phyloP scores from a whole-genome alignment of 1,140 invertebrate species.

The Plodia interpunctella region DNA sequence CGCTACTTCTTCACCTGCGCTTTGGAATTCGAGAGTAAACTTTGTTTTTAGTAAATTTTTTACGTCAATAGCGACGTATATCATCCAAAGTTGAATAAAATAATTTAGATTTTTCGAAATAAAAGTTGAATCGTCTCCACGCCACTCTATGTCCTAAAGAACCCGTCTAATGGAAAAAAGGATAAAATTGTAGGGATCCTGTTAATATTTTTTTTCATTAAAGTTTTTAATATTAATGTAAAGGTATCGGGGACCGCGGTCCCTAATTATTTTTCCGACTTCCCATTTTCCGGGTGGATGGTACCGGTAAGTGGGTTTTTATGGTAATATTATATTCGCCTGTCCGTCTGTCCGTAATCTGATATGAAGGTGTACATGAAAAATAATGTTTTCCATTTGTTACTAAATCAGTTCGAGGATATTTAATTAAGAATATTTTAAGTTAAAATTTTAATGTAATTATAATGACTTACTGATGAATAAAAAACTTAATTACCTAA shows the following conservation, averaged over 20 bases:
- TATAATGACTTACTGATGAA: too few species aligned
- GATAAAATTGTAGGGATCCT: conserved; percentile 60
- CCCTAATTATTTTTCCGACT: conserved; percentile 64
- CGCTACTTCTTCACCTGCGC: too few species aligned
- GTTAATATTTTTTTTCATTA: conserved; percentile 75
- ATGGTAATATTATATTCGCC: background rate
- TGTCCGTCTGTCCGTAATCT: background rate
- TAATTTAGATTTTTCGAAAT: background rate
- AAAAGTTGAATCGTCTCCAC: conserved; percentile 20
- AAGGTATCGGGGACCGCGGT: conserved; percentile 52
- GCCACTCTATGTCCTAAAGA: conserved; percentile 20
- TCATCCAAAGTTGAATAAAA: too few species aligned
- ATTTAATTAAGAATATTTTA: too few species aligned
- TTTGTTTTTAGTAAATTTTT: too few species aligned
- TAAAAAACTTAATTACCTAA: too few species aligned
- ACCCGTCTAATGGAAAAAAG: conserved; percentile 67
- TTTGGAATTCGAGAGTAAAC: too few species aligned
- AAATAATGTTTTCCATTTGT: background rate
- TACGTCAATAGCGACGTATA: background rate
- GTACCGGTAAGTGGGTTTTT: background rate
- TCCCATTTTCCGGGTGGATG: conserved; percentile 39
- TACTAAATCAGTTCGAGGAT: too few species aligned
- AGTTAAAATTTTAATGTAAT: too few species aligned
- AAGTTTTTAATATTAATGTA: conserved; percentile 76
- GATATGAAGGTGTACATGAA: background rate